These are phyloP conservation scores for Cetoscarus ocellatus DNA, from an alignment of 2,797 vertebrate species.

Conservation along the genomic window DNA sequence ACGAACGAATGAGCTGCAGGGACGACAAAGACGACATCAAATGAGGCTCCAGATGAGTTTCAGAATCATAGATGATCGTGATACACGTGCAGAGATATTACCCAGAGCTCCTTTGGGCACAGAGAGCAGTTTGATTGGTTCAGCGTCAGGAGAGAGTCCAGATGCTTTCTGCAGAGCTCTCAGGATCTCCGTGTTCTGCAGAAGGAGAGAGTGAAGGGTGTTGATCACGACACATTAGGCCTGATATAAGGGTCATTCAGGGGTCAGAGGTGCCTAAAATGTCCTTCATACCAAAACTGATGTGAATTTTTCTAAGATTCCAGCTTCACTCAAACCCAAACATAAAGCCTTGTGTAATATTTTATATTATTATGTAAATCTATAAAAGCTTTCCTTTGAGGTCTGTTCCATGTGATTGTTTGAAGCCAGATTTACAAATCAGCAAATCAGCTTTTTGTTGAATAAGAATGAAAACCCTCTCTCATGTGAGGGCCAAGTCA, in stretches of 20 bases:
- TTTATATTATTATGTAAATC: not conserved
- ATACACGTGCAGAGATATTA: constrained; percentile 28
- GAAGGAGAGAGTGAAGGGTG: too few relatives aligned
- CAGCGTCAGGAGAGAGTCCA: constrained; percentile 73
- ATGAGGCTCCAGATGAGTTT: too few relatives aligned
- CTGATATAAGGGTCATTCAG: too few relatives aligned
- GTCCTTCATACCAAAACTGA: too few relatives aligned
- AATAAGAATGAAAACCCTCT: not conserved
- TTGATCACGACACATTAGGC: too few relatives aligned
- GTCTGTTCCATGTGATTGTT: not conserved
- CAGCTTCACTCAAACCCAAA: too few relatives aligned
- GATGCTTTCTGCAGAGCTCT: constrained; percentile 83
- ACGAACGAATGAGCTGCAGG: constrained; percentile 76
- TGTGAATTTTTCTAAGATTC: too few relatives aligned
- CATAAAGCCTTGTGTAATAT: not conserved
- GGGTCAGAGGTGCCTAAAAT: too few relatives aligned
- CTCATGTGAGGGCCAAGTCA: too few relatives aligned
- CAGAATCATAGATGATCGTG: too few relatives aligned
- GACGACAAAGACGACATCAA: not conserved
- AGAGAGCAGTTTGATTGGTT: constrained; percentile 79
- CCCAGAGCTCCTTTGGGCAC: constrained; percentile 81
- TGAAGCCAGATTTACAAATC: not conserved
- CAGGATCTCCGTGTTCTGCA: constrained; percentile 84
- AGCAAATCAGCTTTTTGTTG: not conserved
- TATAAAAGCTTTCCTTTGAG: not conserved